Evolutionary conservation across 2,888 invertebrate species (phyloP).

Genomic region (Pyrrhosoma nymphula): DNA sequence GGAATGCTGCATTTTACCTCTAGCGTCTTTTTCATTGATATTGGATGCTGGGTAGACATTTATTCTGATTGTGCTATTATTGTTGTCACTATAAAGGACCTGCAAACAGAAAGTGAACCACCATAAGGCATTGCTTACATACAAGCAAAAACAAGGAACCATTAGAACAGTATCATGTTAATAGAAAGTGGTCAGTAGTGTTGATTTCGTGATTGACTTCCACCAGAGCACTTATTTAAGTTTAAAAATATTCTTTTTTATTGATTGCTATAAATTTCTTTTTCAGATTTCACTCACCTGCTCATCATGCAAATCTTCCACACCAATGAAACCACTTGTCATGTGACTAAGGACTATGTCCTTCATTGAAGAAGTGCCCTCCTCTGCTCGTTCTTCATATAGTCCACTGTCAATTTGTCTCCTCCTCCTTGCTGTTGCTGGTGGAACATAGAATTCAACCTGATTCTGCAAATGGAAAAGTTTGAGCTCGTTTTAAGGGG

Average conservation of each 20-base stretch:
- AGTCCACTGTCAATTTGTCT: slow-evolving; percentile 71
- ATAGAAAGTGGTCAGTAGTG: no score
- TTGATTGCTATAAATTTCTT: no score
- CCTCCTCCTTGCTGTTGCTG: slow-evolving; percentile 72
- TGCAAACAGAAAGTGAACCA: slow-evolving; percentile 71
- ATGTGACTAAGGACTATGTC: slow-evolving; percentile 82
- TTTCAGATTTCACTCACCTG: slow-evolving; percentile 75
- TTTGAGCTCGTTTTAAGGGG: no score
- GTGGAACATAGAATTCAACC: slow-evolving; percentile 75
- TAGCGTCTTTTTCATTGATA: slow-evolving; percentile 73
- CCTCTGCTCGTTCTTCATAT: slow-evolving; percentile 66
- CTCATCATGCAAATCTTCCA: slow-evolving; percentile 82
- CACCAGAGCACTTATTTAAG: no score
- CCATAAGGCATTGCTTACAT: background rate
- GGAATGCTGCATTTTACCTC: slow-evolving; percentile 75
- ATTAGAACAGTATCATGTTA: no score
- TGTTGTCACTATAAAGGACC: slow-evolving; percentile 76
- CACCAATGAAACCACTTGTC: slow-evolving; percentile 80
- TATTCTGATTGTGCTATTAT: slow-evolving; percentile 80
- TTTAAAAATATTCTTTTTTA: no score
- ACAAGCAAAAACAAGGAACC: no score
- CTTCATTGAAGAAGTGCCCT: slow-evolving; percentile 77
- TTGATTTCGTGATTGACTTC: no score
- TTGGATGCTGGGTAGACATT: slow-evolving; percentile 79
- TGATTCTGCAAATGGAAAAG: slow-evolving; percentile 77